Base-by-base conservation (phyloP, 1,140 invertebrate species). In the Saccostrea glomerata region DNA sequence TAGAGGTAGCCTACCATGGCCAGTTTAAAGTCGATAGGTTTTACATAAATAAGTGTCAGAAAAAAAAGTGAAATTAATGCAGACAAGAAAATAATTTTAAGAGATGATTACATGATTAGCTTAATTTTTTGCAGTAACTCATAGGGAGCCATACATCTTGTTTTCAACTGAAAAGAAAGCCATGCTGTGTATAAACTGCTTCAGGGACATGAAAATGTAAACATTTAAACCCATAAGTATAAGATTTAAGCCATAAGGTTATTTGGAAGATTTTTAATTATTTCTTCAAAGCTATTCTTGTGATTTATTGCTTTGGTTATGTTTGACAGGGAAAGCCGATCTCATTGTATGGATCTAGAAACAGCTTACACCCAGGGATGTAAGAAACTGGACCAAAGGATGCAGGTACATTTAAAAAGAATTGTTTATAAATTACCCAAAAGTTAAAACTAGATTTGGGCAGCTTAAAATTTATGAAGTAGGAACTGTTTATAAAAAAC, bases 181-280 rank as follows among this genome's bases (percentile, higher is more conserved):
- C 1, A 94, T 94, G 94, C 82, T 94, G 54, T 94, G 94, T 89
- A 94, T 94, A 25, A 94, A 94, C 82, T 94, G 94, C 82, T 94
- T 94, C 85, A 88, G 94, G 63, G 94, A 94, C 86, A 94, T 94
- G 93, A 92, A 93, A 91, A 91, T 94, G 94, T 94, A 91, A 93
- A 93, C 89, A 9, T 66, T 58, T 54, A 58, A 82, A 82, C 15
- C 13, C 0, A 25, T 82, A 17, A 17, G 25, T 82, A 6, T 1
- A 12, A 2, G 0, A 20, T 47, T 11, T 47, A 9, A 47, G 47
- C 12, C 2, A 15, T 55, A 4, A 55, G 30, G 12, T 85, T 60
- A 58, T 56, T 77, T 11, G 6, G 15, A 47, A 25, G 47, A 2
- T 54, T 70, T 36, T 2, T 15, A 36, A 36, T 36, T 2, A 36